These are phyloP conservation scores for Acipenser transmontanus DNA, from an alignment of 2,797 vertebrate genomes.

Conservation along the genomic window DNA sequence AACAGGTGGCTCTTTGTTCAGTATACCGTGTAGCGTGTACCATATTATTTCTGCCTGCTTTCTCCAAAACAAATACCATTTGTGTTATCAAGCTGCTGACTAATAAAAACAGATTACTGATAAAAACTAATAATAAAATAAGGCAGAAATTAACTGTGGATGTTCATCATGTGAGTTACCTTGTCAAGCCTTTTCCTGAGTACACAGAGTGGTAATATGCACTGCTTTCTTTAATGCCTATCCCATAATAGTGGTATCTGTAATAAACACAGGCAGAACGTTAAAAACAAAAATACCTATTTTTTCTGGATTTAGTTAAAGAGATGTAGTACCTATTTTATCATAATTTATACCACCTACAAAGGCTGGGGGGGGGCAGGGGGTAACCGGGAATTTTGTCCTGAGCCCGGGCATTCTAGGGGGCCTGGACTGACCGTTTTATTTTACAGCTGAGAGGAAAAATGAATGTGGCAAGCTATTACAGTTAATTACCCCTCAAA, in stretches of 20 bases:
- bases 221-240: constrained; percentile 97
- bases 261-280: neutral
- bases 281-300: neutral
- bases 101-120: constrained; percentile 28
- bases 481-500: too few relatives aligned
- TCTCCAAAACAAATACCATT: constrained; percentile 49
- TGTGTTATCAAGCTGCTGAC: constrained; percentile 39
- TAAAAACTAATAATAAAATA: constrained; percentile 13
- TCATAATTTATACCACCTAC: too few relatives aligned
- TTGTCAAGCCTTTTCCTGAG: constrained; percentile 95
- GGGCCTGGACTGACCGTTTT: too few relatives aligned
- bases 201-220: constrained; percentile 97
- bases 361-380: too few relatives aligned
- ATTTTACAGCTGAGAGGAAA: too few relatives aligned
- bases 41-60: constrained; percentile 41
- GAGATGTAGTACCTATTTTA: too few relatives aligned
- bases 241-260: constrained; percentile 97
- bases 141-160: neutral
- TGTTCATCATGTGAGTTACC: constrained; percentile 53
- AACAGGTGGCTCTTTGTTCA: constrained; percentile 38
- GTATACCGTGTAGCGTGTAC: constrained; percentile 42
- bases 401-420: too few relatives aligned
- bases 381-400: too few relatives aligned
- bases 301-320: neutral
- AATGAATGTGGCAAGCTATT: too few relatives aligned